Evolutionary conservation across 2,113 vertebrate species (phyloP), one percentile per base, ranked within the genome.

Genomic region (Neogobius melanostomus): DNA sequence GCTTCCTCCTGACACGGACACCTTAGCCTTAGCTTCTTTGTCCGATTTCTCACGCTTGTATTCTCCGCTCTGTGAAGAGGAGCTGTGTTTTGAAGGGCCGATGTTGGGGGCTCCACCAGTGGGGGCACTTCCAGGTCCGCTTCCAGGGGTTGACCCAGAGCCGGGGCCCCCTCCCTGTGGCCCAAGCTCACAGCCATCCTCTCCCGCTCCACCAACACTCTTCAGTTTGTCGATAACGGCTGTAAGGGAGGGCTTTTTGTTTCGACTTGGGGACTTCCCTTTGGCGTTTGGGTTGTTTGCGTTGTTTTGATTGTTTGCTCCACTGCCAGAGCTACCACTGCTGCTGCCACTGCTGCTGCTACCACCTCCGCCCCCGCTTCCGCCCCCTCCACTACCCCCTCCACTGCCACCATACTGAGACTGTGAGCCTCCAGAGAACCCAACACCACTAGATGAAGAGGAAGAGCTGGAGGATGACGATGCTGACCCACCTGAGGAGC

Each of bases 161-260:
- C 95, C 93, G 51, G 92, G 88, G 68, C 82, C 82, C 1, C 73
- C 81, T 8, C 56, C 85, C 10, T 85, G 83, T 49, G 89, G 87
- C 14, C 95, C 94, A 2, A 93, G 92, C 4, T 99, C 97, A 86
- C 94, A 92, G 1, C 94, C 93, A 74, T 99, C 97, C 6, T 99
- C 98, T 1, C 95, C 95, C 50, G 96, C 97, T 7, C 96, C 95
- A 50, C 98, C 97, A 46, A 98, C 98, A 44, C 97, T 97, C 83
- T 99, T 99, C 42, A 99, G 92, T 79, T 99, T 99, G 91, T 99
- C 98, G 72, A 98, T 99, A 77, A 99, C 98, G 0, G 98, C 98
- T 0, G 95, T 99, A 74, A 99, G 93, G 2, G 98, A 99, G 0
- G 97, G 97, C 77, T 98, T 99, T 91, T 99, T 99, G 93, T 98